These are phyloP conservation scores for human DNA, from an alignment of 2,113 vertebrate genomes.

Conservation along the genomic window GRCh38 chr16:62947001-62947500, in stretches of 20 bases:
- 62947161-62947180: background rate
- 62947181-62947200: background rate
- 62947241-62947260: background rate
- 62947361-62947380: background rate
- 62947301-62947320: background rate
- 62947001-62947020: background rate
- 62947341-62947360: background rate
- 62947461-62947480: no score
- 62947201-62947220: background rate
- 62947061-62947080: background rate
- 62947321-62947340: background rate
- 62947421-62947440: no score
- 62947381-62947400: no score
- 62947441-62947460: no score
- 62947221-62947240: background rate
- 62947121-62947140: background rate
- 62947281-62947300: background rate
- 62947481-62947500: no score
- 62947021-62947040: background rate
- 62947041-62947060: background rate
- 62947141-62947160: background rate
- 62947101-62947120: background rate
- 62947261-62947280: background rate
- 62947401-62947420: no score
- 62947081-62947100: no score